Evolutionary conservation across 2,888 invertebrate species (phyloP), one percentile per base, ranked within the genome.

Genomic region (Melanostoma scalare): DNA sequence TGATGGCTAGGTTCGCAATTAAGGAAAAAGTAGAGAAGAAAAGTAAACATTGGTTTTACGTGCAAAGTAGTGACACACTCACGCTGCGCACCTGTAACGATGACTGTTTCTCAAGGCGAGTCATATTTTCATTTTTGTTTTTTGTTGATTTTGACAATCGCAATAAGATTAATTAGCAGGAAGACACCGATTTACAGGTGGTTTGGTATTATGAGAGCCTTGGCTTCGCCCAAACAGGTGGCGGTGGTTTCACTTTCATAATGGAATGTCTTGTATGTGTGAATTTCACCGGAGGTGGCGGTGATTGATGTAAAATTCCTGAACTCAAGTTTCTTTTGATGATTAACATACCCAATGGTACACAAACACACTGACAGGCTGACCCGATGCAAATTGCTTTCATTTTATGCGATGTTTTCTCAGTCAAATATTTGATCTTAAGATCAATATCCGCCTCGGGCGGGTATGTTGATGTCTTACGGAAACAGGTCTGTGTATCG

Each of bases 191-290:
- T 81, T 76, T 42, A 42, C 60, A 72, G 60, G 48, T 68, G 36
- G 38, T 30, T 44, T 38, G 38, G 55, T 31, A 56, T 65, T 31
- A 36, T n/a, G 56, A 10, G 52, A 58, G 63, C 56, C 20, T 56
- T 63, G 33, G 30, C 9, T 5, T 8, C 6, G 31, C 2, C 5
- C 48, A 30, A 30, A 36, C 42, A 44, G 33, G 48, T 38, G 55
- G 35, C 38, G 42, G 61, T 68, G 81, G 72, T 81, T 81, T 81
- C 81, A 81, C 81, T 81, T 81, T 81, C 81, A 68, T 52, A 63
- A 60, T 46, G 60, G 42, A 53, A 44, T 44, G 42, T 63, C 20
- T 63, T 79, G 46, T 33, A 44, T 68, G 46, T 33, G 38, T 68
- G 69, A 50, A 65, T 61, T 67, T 69, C 55, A 55, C 58, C 38